phyloP scores from a whole-genome alignment of 2,888 invertebrate genomes.

The Drosophila pseudotalamancana region DNA sequence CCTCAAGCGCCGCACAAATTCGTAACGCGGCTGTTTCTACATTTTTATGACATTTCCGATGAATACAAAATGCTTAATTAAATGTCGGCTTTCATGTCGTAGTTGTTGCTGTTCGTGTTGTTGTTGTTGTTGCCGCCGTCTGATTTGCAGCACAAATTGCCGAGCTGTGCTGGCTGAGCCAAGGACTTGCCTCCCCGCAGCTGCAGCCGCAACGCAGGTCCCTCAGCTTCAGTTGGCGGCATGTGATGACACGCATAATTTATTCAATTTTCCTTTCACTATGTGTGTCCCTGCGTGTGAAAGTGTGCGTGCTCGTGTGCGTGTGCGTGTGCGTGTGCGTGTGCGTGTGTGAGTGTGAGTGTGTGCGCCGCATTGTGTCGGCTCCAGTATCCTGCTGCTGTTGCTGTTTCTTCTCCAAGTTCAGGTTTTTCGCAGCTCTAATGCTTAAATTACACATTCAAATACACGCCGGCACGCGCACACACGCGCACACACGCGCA shows the following conservation, averaged over 20 bases:
- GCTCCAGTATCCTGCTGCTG: conserved; percentile 35
- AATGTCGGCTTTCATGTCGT: conserved; percentile 63
- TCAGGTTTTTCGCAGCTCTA: conserved; percentile 74
- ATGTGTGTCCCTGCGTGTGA: too few species aligned
- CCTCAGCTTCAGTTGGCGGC: conserved; percentile 40
- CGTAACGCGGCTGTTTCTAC: conserved; percentile 50
- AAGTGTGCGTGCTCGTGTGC: not conserved
- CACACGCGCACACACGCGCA: conserved; percentile 18
- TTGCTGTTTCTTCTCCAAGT: conserved; percentile 40
- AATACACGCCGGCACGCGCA: conserved; percentile 48
- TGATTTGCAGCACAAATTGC: conserved; percentile 64
- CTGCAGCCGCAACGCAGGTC: not conserved
- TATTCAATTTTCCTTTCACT: conserved; percentile 74
- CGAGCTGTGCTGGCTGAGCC: conserved; percentile 28
- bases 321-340: conserved; percentile 19
- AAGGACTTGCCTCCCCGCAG: conserved; percentile 20
- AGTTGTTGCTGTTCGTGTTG: conserved; percentile 29
- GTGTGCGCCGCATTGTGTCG: conserved; percentile 36
- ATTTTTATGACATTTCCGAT: conserved; percentile 80
- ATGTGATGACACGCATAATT: conserved; percentile 81
- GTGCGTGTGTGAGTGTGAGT: conserved; percentile 13
- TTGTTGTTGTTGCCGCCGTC: conserved; percentile 28
- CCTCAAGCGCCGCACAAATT: conserved; percentile 22
- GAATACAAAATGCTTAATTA: conserved; percentile 83
- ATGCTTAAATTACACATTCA: conserved; percentile 80